Conservation (phyloP, 2,797 vertebrate species). For the Mormyrus hasselquistii region DNA sequence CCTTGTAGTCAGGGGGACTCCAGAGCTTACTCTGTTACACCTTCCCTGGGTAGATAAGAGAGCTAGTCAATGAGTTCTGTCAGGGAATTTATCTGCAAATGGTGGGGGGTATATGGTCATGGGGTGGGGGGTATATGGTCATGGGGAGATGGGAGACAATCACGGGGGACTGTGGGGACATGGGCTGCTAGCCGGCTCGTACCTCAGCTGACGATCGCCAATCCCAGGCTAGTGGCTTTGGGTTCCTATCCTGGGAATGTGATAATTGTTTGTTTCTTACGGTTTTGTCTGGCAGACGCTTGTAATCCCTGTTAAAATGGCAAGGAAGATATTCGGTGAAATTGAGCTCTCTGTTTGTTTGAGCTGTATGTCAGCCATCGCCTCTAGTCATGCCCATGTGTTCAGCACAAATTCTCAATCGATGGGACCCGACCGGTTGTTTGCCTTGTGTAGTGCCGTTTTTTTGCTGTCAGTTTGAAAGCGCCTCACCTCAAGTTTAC, state of each 20-base stretch:
- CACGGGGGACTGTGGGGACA: background rate
- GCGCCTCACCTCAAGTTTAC: background rate
- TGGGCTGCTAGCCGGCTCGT: background rate
- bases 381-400: background rate
- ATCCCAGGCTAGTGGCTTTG: background rate
- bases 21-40: background rate
- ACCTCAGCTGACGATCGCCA: background rate
- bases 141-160: background rate
- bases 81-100: background rate
- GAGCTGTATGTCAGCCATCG: background rate
- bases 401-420: background rate
- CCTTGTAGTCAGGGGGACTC: background rate
- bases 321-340: background rate
- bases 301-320: background rate
- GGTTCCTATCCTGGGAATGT: background rate
- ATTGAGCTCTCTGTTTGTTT: background rate
- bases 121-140: background rate
- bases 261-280: background rate
- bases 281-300: too few relatives aligned
- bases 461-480: background rate
- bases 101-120: too few relatives aligned
- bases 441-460: background rate
- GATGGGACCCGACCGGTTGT: background rate
- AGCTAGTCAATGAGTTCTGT: background rate
- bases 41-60: background rate